These are phyloP conservation scores for Microtus californicus DNA, from an alignment of 2,797 vertebrate species.

Conservation along the genomic window DNA sequence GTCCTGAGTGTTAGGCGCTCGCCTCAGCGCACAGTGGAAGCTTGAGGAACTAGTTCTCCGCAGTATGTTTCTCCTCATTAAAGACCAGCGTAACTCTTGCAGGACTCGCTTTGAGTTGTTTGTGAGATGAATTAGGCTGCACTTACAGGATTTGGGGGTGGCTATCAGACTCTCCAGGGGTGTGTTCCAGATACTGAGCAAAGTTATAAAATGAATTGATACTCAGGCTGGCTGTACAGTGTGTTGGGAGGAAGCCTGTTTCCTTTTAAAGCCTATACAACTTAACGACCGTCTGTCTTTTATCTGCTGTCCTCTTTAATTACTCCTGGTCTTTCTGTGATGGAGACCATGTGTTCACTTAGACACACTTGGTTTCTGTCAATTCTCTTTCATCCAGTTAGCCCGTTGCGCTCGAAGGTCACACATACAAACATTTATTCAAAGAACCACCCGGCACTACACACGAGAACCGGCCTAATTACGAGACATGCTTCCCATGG, in stretches of 20 bases:
- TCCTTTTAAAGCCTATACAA: conserved; percentile 68
- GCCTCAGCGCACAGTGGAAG: neutral
- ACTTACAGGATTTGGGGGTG: conserved; percentile 54
- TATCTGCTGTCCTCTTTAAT: conserved; percentile 77
- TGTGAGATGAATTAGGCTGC: conserved; percentile 64
- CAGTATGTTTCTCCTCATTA: conserved; percentile 52
- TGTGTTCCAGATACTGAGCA: conserved; percentile 61
- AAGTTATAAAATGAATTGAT: conserved; percentile 70
- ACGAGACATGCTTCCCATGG: neutral
- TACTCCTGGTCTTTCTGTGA: conserved; percentile 67
- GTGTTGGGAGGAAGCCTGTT: conserved; percentile 53
- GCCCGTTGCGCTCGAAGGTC: conserved; percentile 70
- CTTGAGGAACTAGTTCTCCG: conserved; percentile 14
- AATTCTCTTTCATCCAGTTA: conserved; percentile 70
- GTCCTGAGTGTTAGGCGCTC: neutral
- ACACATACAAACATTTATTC: conserved; percentile 65
- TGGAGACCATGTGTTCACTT: conserved; percentile 70
- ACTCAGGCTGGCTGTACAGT: conserved; percentile 59
- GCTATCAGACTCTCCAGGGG: conserved; percentile 28
- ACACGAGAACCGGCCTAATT: conserved; percentile 54
- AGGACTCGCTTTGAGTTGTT: conserved; percentile 57
- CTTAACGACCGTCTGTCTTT: conserved; percentile 76
- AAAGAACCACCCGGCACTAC: conserved; percentile 2
- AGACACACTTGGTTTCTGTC: conserved; percentile 78
- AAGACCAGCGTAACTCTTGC: conserved; percentile 16